These are phyloP conservation scores for Neoascia interrupta DNA, from an alignment of 2,888 invertebrate genomes.

Conservation along the genomic window DNA sequence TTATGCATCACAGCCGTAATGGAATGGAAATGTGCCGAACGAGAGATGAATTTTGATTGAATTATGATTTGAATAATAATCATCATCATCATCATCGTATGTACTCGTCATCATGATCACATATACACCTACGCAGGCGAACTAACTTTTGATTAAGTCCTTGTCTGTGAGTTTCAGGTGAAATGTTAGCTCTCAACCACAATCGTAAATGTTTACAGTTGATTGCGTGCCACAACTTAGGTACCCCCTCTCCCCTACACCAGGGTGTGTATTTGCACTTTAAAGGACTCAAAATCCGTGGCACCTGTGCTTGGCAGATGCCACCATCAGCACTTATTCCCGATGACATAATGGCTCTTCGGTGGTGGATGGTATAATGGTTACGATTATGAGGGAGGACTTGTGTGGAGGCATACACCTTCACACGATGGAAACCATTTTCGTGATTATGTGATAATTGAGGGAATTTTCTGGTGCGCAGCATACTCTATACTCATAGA, in stretches of 20 bases:
- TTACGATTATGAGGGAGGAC: background rate
- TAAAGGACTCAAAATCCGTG: slow-evolving; percentile 15
- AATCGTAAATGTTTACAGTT: slow-evolving; percentile 43
- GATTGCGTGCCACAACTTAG: slow-evolving; percentile 30
- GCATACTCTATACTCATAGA: slow-evolving; percentile 48
- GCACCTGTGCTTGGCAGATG: slow-evolving; percentile 25
- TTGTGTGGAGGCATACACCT: background rate
- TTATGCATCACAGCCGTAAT: slow-evolving; percentile 29
- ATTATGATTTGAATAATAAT: slow-evolving; percentile 51
- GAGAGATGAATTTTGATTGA: slow-evolving; percentile 61
- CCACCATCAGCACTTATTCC: slow-evolving; percentile 21
- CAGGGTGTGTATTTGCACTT: slow-evolving; percentile 10
- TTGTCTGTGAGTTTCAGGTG: background rate
- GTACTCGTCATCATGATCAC: no score
- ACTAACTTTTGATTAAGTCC: background rate
- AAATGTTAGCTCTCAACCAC: background rate
- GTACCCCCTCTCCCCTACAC: background rate
- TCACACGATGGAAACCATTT: slow-evolving; percentile 50
- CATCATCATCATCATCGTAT: no score
- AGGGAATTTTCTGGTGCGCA: slow-evolving; percentile 61
- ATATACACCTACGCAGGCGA: background rate
- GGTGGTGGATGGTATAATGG: background rate
- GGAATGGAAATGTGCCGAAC: slow-evolving; percentile 37
- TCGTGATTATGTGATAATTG: slow-evolving; percentile 69
- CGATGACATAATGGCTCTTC: slow-evolving; percentile 50